Conservation (phyloP, 2,888 invertebrate species). For the Eupithecia tripunctaria region DNA sequence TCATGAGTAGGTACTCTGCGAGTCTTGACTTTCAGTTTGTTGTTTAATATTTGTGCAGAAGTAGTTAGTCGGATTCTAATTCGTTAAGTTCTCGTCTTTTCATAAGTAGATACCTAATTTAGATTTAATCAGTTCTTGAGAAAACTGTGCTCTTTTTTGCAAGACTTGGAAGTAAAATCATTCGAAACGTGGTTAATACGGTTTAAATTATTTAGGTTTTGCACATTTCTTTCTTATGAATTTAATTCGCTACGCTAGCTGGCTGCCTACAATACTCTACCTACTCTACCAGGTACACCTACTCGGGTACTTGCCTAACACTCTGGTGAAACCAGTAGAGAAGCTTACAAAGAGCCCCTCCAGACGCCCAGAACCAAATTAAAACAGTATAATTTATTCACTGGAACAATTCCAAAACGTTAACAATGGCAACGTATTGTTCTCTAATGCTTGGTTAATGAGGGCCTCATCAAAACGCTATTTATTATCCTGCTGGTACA, state of each 20-base stretch:
- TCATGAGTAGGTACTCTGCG: neutral
- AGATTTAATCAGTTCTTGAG: neutral
- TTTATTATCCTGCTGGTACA: constrained; percentile 31
- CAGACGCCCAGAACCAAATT: constrained; percentile 17
- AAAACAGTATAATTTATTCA: constrained; percentile 26
- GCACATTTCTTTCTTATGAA: neutral
- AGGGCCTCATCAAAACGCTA: constrained; percentile 39
- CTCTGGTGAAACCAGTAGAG: neutral
- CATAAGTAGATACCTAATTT: neutral
- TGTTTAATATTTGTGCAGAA: neutral
- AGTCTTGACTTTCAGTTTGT: neutral
- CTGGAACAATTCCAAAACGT: constrained; percentile 33
- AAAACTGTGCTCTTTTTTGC: neutral
- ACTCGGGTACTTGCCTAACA: neutral
- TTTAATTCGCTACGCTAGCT: neutral
- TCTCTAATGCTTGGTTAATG: constrained; percentile 29
- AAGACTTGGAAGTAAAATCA: neutral
- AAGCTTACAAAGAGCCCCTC: neutral
- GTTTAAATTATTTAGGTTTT: neutral
- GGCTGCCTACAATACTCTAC: neutral
- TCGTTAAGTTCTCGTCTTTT: neutral
- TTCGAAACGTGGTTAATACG: neutral
- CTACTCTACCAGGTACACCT: neutral
- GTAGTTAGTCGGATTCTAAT: neutral
- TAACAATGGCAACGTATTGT: constrained; percentile 33